phyloP scores from a whole-genome alignment of 2,113 vertebrate species.

The Platysteira castanea region DNA sequence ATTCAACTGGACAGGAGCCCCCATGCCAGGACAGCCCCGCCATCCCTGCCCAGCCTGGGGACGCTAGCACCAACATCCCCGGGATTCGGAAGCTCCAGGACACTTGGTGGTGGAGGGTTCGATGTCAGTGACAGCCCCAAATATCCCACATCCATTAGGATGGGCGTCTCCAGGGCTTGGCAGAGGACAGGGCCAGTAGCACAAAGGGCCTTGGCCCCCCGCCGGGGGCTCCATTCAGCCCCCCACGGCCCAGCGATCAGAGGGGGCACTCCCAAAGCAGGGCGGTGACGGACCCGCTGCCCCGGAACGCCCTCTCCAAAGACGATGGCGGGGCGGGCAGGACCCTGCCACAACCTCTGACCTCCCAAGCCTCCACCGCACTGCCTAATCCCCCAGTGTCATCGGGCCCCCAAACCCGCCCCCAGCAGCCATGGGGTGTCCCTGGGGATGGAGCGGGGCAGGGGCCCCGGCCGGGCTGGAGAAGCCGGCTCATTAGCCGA shows the following conservation, averaged over 20 bases:
- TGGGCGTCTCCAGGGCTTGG: background rate
- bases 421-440: background rate
- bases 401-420: background rate
- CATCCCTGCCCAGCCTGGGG: background rate
- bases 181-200: background rate
- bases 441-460: rapidly evolving
- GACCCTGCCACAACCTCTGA: slow-evolving; percentile 6
- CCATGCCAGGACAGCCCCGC: background rate
- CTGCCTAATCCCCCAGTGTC: background rate
- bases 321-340: background rate
- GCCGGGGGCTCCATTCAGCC: background rate
- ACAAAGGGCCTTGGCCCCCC: background rate
- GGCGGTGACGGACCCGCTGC: background rate
- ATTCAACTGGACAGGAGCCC: background rate
- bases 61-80: rapidly evolving
- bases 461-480: background rate
- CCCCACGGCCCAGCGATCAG: slow-evolving; percentile 31
- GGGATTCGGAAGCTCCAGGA: rapidly evolving
- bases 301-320: slow-evolving; percentile 9
- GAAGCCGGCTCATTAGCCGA: background rate
- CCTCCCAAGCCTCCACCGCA: background rate
- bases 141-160: background rate
- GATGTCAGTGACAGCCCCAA: rapidly evolving
- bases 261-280: background rate
- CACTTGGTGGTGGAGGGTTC: background rate